A percentile compares a stretch with the other conserved stretches of the same genome.
These are phyloP conservation scores for Danio jaintianensis DNA, from an alignment of 2,797 vertebrate species.

Conservation along the genomic window DNA sequence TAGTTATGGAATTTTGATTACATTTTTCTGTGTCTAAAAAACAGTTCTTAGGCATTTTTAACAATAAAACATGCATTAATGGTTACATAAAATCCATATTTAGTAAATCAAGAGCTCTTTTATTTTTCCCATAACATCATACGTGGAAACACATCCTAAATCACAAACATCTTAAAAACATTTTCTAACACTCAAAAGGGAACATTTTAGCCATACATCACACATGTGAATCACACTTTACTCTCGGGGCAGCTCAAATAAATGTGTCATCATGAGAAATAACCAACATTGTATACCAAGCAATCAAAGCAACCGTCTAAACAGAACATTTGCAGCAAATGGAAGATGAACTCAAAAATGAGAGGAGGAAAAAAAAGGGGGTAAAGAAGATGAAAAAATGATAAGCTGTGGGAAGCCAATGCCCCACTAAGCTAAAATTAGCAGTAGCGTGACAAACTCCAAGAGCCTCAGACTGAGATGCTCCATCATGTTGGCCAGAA, in stretches of 20 bases:
- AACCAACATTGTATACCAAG: background rate
- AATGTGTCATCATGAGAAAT: background rate
- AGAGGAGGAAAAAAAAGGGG: slow-evolving; percentile 29
- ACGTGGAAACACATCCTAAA: no score
- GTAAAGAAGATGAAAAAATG: slow-evolving; percentile 34
- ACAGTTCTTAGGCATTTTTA: no score
- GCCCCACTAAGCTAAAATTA: slow-evolving; percentile 44
- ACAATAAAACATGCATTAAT: no score
- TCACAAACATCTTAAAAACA: no score
- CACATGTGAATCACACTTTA: no score
- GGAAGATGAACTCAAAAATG: background rate
- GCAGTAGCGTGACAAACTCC: slow-evolving; percentile 27
- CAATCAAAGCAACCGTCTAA: slow-evolving; percentile 4
- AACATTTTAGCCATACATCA: no score
- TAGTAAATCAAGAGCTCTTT: no score
- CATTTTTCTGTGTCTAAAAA: no score
- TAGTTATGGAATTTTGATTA: no score
- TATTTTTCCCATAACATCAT: no score
- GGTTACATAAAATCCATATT: no score
- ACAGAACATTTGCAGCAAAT: background rate
- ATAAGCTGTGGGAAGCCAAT: slow-evolving; percentile 34
- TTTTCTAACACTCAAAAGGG: background rate
- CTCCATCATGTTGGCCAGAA: slow-evolving; percentile 50
- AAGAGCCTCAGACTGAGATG: slow-evolving; percentile 19
- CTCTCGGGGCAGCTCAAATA: background rate